These are phyloP conservation scores for Myotis lucifugus DNA, from an alignment of 2,113 vertebrate genomes.

Conservation along the genomic window DNA sequence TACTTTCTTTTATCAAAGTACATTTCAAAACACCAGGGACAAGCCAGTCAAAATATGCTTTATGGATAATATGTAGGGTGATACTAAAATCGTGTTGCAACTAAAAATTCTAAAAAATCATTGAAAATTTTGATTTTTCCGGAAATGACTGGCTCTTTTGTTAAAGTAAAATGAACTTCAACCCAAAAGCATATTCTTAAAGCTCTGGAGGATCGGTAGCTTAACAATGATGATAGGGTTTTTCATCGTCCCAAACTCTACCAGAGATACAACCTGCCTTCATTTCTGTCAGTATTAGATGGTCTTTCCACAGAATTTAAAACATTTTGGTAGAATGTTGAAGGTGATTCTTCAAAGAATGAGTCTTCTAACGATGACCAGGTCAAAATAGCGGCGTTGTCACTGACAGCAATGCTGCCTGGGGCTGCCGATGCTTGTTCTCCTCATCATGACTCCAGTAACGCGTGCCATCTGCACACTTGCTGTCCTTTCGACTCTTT, in stretches of 20 bases:
- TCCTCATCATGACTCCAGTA: constrained; percentile 91
- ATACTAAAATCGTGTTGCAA: not conserved
- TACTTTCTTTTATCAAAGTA: not conserved
- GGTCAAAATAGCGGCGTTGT: constrained; percentile 35
- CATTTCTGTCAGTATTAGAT: not conserved
- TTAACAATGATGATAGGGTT: constrained; percentile 52
- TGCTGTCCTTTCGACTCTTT: constrained; percentile 98
- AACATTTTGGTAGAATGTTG: constrained; percentile 79
- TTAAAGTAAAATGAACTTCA: constrained; percentile 77
- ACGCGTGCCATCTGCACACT: constrained; percentile 96
- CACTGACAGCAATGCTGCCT: constrained; percentile 32
- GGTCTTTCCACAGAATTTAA: constrained; percentile 48
- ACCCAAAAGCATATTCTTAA: constrained; percentile 64
- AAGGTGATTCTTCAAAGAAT: constrained; percentile 70
- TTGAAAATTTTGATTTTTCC: not conserved
- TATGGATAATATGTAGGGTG: not conserved
- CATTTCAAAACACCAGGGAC: constrained; percentile 63
- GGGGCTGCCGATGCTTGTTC: not conserved
- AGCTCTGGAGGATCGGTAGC: constrained; percentile 54
- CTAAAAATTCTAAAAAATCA: constrained; percentile 24
- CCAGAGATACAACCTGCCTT: not conserved
- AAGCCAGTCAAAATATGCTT: constrained; percentile 63
- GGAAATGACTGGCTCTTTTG: constrained; percentile 48
- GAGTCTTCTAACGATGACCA: constrained; percentile 49
- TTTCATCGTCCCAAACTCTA: constrained; percentile 56